These are phyloP conservation scores for Palythoa grandis DNA, from an alignment of 92 coral and sea anemone species.

Conservation along the genomic window DNA sequence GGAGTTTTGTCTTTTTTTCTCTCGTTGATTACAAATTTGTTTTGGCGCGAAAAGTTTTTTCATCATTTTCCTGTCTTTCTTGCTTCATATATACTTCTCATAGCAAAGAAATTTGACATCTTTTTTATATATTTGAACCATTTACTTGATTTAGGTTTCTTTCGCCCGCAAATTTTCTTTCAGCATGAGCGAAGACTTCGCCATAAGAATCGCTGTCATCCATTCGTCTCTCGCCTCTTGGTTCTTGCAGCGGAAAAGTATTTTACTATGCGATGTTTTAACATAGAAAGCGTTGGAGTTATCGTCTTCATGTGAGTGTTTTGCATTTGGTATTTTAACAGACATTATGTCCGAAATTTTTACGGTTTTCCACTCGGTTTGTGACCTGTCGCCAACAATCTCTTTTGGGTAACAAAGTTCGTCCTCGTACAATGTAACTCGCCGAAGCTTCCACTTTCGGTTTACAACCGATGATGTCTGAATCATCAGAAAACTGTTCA, in stretches of 20 bases:
- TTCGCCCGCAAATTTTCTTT: slow-evolving; percentile 21
- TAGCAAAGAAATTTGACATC: background rate
- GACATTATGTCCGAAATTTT: slow-evolving; percentile 23
- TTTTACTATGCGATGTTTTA: slow-evolving; percentile 31
- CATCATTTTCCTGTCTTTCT: background rate
- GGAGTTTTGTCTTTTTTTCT: background rate
- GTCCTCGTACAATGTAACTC: slow-evolving; percentile 18
- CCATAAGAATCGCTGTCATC: slow-evolving; percentile 43
- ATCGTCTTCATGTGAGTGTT: background rate
- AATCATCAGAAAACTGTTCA: slow-evolving; percentile 29
- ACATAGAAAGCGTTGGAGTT: slow-evolving; percentile 25
- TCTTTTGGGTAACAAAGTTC: slow-evolving; percentile 30
- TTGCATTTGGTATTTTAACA: slow-evolving; percentile 39
- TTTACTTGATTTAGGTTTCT: background rate
- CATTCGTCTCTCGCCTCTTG: slow-evolving; percentile 21
- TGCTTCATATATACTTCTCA: background rate
- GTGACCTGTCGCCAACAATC: slow-evolving; percentile 12
- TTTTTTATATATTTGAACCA: background rate
- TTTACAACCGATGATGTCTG: slow-evolving; percentile 18
- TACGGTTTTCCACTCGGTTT: slow-evolving; percentile 24
- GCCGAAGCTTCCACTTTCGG: slow-evolving; percentile 32
- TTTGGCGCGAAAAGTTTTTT: background rate
- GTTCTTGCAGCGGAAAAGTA: slow-evolving; percentile 31
- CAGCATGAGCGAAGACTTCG: slow-evolving; percentile 22
- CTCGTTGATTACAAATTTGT: background rate